Conservation (phyloP, 64 coral and sea anemone species). For the Pocillopora verrucosa region DNA sequence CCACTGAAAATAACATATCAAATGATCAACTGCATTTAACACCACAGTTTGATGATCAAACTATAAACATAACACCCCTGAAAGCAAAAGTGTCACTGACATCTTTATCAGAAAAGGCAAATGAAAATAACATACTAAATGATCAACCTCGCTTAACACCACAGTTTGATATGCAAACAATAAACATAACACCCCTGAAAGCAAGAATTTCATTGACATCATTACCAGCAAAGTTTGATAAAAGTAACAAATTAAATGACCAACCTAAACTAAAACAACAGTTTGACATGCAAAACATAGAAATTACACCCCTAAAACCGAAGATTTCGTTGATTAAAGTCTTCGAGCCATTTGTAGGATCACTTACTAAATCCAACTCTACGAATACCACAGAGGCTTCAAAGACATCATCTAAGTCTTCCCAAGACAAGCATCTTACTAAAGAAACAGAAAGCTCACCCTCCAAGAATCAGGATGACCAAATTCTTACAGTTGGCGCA, state of each 20-base stretch:
- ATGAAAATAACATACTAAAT: neutral
- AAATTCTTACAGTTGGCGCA: neutral
- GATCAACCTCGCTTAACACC: neutral
- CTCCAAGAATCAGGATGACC: neutral
- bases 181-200: too few relatives aligned
- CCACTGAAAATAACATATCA: neutral
- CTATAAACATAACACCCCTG: neutral
- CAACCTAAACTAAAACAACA: neutral
- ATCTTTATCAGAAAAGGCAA: neutral
- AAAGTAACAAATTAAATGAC: neutral
- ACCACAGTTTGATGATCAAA: neutral
- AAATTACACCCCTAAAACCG: too few relatives aligned
- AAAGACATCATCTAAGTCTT: neutral
- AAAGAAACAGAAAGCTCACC: neutral
- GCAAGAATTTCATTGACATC: neutral
- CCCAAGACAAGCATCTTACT: neutral
- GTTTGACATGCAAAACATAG: neutral
- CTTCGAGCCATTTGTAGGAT: neutral
- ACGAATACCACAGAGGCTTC: neutral
- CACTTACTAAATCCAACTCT: neutral
- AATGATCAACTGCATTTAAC: neutral
- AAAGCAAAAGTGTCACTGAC: neutral
- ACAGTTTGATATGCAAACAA: neutral
- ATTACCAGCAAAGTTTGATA: neutral
- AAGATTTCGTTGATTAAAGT: neutral